phyloP scores from a whole-genome alignment of 2,113 vertebrate species.

The Myrmecobius fasciatus region DNA sequence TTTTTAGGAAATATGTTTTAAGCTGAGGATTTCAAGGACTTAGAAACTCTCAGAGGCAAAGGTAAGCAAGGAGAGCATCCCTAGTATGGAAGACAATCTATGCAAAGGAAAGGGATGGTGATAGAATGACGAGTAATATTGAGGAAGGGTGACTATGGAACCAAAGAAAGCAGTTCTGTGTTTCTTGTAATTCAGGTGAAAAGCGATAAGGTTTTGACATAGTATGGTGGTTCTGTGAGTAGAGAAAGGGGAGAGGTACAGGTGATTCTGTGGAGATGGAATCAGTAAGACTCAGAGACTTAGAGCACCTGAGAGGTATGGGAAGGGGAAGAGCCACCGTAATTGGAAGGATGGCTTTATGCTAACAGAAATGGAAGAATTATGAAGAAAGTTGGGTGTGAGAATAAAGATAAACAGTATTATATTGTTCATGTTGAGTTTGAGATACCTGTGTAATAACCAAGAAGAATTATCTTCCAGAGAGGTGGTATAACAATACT shows the following conservation, averaged over 20 bases:
- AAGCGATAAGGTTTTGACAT: not conserved
- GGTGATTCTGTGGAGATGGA: not conserved
- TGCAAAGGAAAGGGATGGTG: not conserved
- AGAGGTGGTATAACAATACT: not conserved
- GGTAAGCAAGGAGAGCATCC: not conserved
- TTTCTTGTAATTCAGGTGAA: not conserved
- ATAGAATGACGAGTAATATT: not conserved
- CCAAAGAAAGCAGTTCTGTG: not conserved
- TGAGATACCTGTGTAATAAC: not conserved
- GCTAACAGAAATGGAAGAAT: not conserved
- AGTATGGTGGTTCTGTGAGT: not conserved
- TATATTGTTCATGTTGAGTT: not conserved
- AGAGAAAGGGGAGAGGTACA: not conserved
- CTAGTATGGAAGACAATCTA: not conserved
- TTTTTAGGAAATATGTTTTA: not conserved
- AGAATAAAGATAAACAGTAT: not conserved
- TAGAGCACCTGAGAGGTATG: not conserved
- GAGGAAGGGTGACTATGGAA: not conserved
- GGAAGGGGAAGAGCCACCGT: not conserved
- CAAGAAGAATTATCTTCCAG: not conserved
- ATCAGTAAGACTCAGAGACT: not conserved
- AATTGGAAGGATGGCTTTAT: not conserved
- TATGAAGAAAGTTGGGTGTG: not conserved
- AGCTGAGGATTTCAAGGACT: not conserved
- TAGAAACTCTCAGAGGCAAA: too few relatives aligned